Evolutionary conservation across 2,888 invertebrate genomes (phyloP).

Genomic region (Anthophora plumipes): DNA sequence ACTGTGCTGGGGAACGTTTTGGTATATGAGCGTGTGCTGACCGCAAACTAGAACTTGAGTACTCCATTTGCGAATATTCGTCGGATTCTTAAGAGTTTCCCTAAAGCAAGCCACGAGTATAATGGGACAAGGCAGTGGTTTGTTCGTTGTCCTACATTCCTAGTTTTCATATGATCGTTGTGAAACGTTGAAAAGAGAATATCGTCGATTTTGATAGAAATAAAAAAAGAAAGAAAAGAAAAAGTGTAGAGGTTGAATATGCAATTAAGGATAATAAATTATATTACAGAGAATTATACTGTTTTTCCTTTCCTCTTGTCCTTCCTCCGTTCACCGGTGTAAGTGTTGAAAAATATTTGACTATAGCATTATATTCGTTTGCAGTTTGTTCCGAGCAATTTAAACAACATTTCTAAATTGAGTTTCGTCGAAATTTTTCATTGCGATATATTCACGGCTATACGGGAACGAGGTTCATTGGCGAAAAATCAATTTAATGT

Average conservation of each 20-base stretch:
- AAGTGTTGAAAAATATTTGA: slow-evolving; percentile 16
- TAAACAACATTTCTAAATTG: not conserved
- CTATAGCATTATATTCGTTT: not conserved
- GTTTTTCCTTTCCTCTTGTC: too few relatives aligned
- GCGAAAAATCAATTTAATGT: slow-evolving; percentile 20
- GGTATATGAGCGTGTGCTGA: slow-evolving; percentile 12
- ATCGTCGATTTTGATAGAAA: too few relatives aligned
- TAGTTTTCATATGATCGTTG: too few relatives aligned
- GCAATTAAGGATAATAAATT: not conserved
- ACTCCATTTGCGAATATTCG: slow-evolving; percentile 23
- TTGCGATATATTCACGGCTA: not conserved
- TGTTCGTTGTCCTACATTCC: not conserved
- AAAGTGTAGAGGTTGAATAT: too few relatives aligned
- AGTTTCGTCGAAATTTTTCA: slow-evolving; percentile 10
- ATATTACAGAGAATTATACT: not conserved
- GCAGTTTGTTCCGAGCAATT: slow-evolving; percentile 3
- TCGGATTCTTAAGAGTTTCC: slow-evolving; percentile 4
- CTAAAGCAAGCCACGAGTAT: not conserved
- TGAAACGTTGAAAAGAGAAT: too few relatives aligned
- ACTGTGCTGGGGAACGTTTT: not conserved
- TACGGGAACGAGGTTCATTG: not conserved
- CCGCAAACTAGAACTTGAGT: slow-evolving; percentile 20
- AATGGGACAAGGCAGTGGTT: too few relatives aligned
- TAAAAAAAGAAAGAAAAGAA: too few relatives aligned
- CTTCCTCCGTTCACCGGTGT: not conserved